Conservation (phyloP, 1,140 invertebrate species). For the Brachionus paranguensis region DNA sequence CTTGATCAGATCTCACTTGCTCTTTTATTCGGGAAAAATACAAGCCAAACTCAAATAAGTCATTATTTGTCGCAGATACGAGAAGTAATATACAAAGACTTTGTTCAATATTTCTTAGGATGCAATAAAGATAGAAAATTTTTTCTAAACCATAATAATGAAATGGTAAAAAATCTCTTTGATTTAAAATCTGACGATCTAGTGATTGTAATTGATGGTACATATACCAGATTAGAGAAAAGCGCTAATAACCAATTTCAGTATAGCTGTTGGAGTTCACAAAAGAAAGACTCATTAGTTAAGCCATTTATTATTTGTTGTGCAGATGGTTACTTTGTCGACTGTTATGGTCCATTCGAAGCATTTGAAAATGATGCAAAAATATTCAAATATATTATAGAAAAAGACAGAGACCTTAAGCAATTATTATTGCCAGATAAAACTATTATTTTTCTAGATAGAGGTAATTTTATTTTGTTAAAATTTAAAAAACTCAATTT, state of each 20-base stretch:
- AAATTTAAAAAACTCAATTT: conserved; percentile 10
- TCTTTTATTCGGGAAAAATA: background rate
- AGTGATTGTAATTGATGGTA: conserved; percentile 14
- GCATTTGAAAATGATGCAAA: conserved; percentile 8
- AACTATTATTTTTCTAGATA: conserved; percentile 16
- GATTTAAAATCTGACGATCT: background rate
- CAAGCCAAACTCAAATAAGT: background rate
- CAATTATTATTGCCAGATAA: conserved; percentile 11
- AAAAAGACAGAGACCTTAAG: background rate
- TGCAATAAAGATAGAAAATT: background rate
- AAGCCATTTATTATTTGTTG: conserved; percentile 17
- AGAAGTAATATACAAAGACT: background rate
- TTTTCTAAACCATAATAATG: conserved; percentile 24
- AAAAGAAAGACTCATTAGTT: conserved; percentile 13
- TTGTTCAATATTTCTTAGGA: conserved; percentile 8
- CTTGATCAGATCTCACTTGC: background rate
- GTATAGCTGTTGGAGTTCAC: background rate
- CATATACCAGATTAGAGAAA: conserved; percentile 14
- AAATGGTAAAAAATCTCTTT: conserved; percentile 15
- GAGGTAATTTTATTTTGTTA: conserved; percentile 28
- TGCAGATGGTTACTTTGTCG: background rate
- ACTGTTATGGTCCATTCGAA: conserved; percentile 15
- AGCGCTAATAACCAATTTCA: background rate
- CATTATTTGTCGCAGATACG: background rate
- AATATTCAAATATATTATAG: conserved; percentile 1